Base-by-base conservation (phyloP, 2,888 invertebrate species). In the Himalopsyche anomala region DNA sequence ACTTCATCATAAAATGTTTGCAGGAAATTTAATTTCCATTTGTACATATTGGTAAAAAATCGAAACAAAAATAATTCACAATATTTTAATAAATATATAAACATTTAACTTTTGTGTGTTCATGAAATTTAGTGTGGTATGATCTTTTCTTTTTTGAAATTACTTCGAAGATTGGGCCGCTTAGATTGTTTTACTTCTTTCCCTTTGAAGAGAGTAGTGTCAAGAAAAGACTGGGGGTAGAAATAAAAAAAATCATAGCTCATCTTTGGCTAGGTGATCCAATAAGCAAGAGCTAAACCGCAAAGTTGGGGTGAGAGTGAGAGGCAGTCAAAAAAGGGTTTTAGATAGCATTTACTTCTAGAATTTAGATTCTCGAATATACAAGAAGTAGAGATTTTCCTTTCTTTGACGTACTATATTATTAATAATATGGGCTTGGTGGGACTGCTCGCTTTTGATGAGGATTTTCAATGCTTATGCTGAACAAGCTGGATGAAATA, bases 311-410 rank as follows among this genome's bases (percentile, higher is more conserved):
- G 62, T 19, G n/a, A 62, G 19, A 62, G 62, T 62, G 62, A 62
- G 19, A 62, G 62, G 62, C 62, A 62, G 62, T 19, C 62, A 62
- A 62, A 62, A 62, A 62, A 62, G 62, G 62, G 62, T 62, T 62
- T 28, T 62, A 19, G 62, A 62, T 62, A 19, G 19, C 62, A 62
- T 62, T 62, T 62, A 62, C 62, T 62, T 28, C 19, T 19, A 62
- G 62, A 62, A 62, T 62, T 62, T 62, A 19, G 62, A 62, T 62
- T 62, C 62, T 28, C 62, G 11, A 62, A 62, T 62, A 62, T 19
- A 62, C 28, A 62, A 19, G 19, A 19, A 62, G 62, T 62, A 62
- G 62, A 62, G 62, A 62, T 62, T 62, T 62, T 62, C n/a, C 62
- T 62, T 62, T 62, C 62, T 62, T 62, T 62, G 62, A 62, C 62